Evolutionary conservation across 2,888 invertebrate genomes (phyloP).

Genomic region (Nudaria mundana): DNA sequence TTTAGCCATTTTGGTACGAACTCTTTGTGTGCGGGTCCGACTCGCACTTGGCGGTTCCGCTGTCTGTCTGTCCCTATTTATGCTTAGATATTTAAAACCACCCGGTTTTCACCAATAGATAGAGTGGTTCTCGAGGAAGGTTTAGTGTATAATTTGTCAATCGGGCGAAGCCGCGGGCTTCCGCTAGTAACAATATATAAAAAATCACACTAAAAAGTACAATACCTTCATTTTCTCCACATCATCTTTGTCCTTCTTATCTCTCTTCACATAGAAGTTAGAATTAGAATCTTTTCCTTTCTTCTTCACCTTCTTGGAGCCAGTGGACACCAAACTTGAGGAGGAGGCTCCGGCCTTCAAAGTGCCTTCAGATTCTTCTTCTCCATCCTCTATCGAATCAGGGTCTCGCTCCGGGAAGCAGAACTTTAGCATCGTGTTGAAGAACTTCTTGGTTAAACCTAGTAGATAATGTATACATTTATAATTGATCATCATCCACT

Average conservation of each 20-base stretch:
- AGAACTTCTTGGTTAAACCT: slow-evolving; percentile 97
- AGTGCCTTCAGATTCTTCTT: slow-evolving; percentile 74
- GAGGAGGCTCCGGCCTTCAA: slow-evolving; percentile 55
- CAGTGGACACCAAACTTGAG: slow-evolving; percentile 65
- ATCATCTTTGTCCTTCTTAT: slow-evolving; percentile 92
- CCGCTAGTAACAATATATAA: neutral
- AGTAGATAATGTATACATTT: too few species aligned
- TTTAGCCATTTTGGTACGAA: too few species aligned
- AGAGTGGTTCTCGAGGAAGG: too few species aligned
- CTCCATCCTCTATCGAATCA: slow-evolving; percentile 88
- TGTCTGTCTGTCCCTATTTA: too few species aligned
- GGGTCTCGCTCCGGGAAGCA: slow-evolving; percentile 97
- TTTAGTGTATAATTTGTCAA: too few species aligned
- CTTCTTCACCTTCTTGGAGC: slow-evolving; percentile 75
- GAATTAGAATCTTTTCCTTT: slow-evolving; percentile 89
- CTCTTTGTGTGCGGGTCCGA: too few species aligned
- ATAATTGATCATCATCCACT: too few species aligned
- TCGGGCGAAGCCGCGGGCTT: too few species aligned
- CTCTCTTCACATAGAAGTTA: slow-evolving; percentile 94
- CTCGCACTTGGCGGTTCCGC: too few species aligned
- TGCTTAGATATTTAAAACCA: too few species aligned
- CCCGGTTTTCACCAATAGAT: too few species aligned
- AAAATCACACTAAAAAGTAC: neutral
- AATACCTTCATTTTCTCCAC: slow-evolving; percentile 98
- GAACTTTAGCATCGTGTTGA: slow-evolving; percentile 97